Conservation (phyloP, 2,113 vertebrate genomes). For the Pelusios castaneus region DNA sequence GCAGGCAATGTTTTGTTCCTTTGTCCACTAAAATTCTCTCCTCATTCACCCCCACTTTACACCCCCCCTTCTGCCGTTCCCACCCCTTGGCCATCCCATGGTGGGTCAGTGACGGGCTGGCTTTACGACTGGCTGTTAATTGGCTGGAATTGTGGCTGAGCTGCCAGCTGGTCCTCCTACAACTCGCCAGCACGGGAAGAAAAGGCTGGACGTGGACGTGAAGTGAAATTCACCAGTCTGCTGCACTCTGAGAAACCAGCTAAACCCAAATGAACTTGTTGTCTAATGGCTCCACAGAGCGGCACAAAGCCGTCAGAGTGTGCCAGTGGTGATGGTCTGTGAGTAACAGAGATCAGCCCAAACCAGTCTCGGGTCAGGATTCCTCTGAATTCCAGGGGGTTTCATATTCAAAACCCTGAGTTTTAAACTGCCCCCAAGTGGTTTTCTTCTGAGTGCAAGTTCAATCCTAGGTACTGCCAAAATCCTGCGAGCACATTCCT, state of each 20-base stretch:
- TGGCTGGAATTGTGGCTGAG: not conserved
- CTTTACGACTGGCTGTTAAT: not conserved
- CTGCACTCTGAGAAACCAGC: not conserved
- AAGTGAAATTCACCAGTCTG: not conserved
- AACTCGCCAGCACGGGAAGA: not conserved
- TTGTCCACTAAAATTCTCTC: not conserved
- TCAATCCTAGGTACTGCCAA: not conserved
- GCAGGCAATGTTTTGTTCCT: not conserved
- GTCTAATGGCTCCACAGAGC: not conserved
- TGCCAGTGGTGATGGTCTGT: no score
- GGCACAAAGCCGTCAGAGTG: no score
- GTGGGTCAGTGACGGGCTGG: not conserved
- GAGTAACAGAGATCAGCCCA: not conserved
- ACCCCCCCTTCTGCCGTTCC: not conserved
- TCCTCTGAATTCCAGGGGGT: not conserved
- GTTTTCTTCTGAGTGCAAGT: not conserved
- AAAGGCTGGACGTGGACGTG: not conserved
- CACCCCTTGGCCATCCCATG: not conserved
- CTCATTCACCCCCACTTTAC: not conserved
- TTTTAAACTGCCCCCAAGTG: not conserved
- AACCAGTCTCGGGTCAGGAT: not conserved
- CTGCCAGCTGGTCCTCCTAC: not conserved
- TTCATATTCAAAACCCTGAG: not conserved
- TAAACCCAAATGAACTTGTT: not conserved
- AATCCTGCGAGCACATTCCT: not conserved